Base-by-base conservation (phyloP, 2,113 vertebrate genomes). In the Piliocolobus tephrosceles region DNA sequence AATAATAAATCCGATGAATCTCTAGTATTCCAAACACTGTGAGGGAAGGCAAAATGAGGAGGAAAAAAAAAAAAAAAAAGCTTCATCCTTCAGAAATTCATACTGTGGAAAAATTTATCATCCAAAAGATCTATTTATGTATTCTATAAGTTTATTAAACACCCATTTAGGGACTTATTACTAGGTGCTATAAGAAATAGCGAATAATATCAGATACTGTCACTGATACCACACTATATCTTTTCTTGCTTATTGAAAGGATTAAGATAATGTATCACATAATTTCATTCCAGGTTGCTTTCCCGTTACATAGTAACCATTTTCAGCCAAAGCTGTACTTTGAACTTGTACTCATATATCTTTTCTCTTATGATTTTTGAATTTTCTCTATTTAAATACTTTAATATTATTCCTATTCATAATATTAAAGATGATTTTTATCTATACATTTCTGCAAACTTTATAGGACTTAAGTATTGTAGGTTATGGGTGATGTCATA, bases 231-330 rank as follows among this genome's bases (percentile, higher is more conserved):
- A 64, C 1, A 58, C 35, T 58, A 52, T 90, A 90, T 95, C 16
- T 80, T 70, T 40, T 52, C 57, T 57, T 95, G 90, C 32, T 72
- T 82, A 73, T 52, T 94, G 66, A 88, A 91, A 89, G 52, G 73
- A 97, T 89, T 93, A 96, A 97, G 86, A 80, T 97, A 90, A 66
- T 8, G n/a, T 91, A 93, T 94, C 86, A 91, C 9, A 47, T 91
- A 61, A 95, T 94, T 96, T 95, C 30, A 35, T 86, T 91, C 12
- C 7, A 75, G 40, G 25, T 79, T 86, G 8, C 8, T 14, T 95
- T 93, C 11, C 17, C 58, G 92, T 81, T 52, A 78, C 32, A 58
- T 43, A 80, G 43, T 88, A 80, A 35, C n/a, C 45, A 43, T n/a
- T 61, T 83, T 82, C 25, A 76, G 38, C 27, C 47, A 43, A 88